Evolutionary conservation across 2,888 invertebrate species (phyloP).

Genomic region (Schizotus pectinicornis): DNA sequence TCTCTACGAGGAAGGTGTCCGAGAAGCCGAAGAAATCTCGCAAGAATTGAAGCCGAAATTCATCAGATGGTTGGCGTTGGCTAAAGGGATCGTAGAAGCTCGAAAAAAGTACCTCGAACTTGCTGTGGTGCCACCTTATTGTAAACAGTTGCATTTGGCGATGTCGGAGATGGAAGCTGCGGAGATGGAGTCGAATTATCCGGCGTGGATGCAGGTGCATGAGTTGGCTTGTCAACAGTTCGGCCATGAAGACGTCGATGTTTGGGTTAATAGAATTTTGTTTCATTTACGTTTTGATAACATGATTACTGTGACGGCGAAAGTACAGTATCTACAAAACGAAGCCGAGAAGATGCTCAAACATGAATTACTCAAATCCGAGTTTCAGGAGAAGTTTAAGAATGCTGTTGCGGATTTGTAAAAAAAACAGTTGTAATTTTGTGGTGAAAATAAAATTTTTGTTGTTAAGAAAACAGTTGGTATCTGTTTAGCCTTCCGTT

Average conservation of each 20-base stretch:
- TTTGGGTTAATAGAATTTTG: constrained; percentile 77
- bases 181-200: constrained; percentile 60
- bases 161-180: constrained; percentile 61
- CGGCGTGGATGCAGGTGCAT: constrained; percentile 63
- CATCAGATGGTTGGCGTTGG: constrained; percentile 62
- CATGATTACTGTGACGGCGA: constrained; percentile 58
- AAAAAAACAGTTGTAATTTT: no score
- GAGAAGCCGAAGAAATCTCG: constrained; percentile 60
- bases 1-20: constrained; percentile 58
- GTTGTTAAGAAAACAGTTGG: no score
- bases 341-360: constrained; percentile 30
- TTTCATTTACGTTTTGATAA: constrained; percentile 72
- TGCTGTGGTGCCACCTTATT: constrained; percentile 47
- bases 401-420: no score
- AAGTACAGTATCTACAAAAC: constrained; percentile 24
- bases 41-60: constrained; percentile 66
- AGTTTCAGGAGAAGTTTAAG: constrained; percentile 30
- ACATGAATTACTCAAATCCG: constrained; percentile 26
- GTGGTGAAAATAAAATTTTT: no score
- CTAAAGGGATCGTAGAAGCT: constrained; percentile 63
- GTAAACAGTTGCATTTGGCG: constrained; percentile 49
- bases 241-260: constrained; percentile 67
- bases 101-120: constrained; percentile 68
- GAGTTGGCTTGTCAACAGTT: constrained; percentile 70
- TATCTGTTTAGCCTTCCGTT: no score